phyloP scores from a whole-genome alignment of 2,113 vertebrate genomes.

The Ptilonorhynchus violaceus region DNA sequence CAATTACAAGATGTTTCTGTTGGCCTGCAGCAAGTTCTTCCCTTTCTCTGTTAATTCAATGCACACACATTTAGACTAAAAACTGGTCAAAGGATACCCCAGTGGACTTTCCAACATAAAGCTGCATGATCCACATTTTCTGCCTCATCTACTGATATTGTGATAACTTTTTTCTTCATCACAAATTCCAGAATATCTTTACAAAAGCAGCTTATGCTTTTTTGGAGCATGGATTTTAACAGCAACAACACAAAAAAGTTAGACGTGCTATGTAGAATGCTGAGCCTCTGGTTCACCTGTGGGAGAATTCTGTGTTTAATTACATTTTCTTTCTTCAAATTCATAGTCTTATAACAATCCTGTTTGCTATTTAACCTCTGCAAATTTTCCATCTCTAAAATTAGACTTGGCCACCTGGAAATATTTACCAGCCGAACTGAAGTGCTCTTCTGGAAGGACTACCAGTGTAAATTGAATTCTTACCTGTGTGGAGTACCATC shows the following conservation, averaged over 20 bases:
- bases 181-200: neutral
- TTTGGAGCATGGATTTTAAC: neutral
- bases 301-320: constrained; percentile 47
- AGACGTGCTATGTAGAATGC: neutral
- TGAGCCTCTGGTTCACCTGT: neutral
- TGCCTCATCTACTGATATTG: neutral
- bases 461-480: constrained; percentile 15
- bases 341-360: constrained; percentile 46
- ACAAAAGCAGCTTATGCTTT: neutral
- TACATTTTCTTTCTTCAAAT: constrained; percentile 40
- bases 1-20: neutral
- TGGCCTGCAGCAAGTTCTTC: neutral
- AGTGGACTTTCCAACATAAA: neutral
- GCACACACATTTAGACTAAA: neutral
- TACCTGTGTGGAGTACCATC: neutral
- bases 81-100: neutral
- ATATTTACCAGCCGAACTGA: constrained; percentile 64
- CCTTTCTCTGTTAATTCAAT: neutral
- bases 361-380: constrained; percentile 59
- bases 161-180: neutral
- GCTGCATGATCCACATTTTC: neutral
- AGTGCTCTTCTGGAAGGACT: constrained; percentile 12
- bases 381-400: constrained; percentile 68
- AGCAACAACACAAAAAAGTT: neutral
- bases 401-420: constrained; percentile 60